Evolutionary conservation across 2,888 invertebrate species (phyloP).

Genomic region (Standfussiana lucernea): DNA sequence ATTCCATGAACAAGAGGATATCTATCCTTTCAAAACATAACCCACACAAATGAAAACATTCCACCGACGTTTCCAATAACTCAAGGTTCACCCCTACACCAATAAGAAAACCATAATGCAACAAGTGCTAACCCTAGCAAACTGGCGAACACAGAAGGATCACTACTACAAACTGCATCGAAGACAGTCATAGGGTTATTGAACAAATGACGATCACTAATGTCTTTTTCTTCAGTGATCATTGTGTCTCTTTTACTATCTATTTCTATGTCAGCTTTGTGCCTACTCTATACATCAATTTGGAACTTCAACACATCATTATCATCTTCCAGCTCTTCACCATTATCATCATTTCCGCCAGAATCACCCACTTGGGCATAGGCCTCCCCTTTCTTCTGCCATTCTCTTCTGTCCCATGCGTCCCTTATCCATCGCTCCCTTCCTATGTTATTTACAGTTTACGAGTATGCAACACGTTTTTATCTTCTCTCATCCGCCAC

Average conservation of each 20-base stretch:
- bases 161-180: neutral
- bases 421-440: too few relatives aligned
- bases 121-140: constrained; percentile 60
- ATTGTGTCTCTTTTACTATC: neutral
- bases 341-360: too few relatives aligned
- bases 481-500: neutral
- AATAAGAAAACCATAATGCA: constrained; percentile 58
- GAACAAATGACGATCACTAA: constrained; percentile 5
- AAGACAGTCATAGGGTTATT: neutral
- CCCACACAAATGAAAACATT: constrained; percentile 37
- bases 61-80: constrained; percentile 34
- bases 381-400: too few relatives aligned
- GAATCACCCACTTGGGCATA: too few relatives aligned
- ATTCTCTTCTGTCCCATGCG: too few relatives aligned
- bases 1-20: constrained; percentile 2
- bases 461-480: neutral
- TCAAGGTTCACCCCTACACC: constrained; percentile 34
- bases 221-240: too few relatives aligned
- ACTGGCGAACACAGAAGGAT: constrained; percentile 32
- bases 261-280: neutral
- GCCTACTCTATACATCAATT: neutral
- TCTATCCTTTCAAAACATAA: constrained; percentile 28
- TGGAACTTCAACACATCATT: neutral
- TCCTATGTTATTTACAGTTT: neutral
- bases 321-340: neutral